Evolutionary conservation across 2,113 vertebrate genomes (phyloP), one percentile per base, ranked within the genome.

Genomic region (Galemys pyrenaicus): DNA sequence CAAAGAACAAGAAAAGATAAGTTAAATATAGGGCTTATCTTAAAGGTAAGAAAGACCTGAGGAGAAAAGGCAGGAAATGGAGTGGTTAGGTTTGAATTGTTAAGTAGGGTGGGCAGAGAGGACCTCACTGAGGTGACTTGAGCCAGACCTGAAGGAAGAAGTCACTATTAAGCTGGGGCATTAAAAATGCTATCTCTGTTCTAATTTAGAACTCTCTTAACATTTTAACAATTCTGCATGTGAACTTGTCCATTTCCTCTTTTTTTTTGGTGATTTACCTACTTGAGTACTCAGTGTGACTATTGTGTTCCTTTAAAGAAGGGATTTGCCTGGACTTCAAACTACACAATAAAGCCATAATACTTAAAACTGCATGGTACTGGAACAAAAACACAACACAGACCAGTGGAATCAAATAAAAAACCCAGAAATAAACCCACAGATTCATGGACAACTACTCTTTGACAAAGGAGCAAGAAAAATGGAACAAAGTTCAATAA

Each of bases 1-100:
- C 49, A 84, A 77, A 44, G 71, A 78, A 70, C 9, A 81, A 58
- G 56, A 88, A 85, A 88, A 93, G n/a, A n/a, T 65, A 77, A 58
- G 46, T 68, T 74, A 68, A 68, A 56, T 54, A 74, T 2, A 46
- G 51, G 54, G 3, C 11, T 17, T 19, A 39, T 75, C 24, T 9
- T 70, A 68, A 60, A 46, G 24, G 51, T 32, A 85, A 62, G 32
- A 58, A 20, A 54, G n/a, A n/a, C n/a, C 37, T 85, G 80, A 71
- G 37, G 46, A 60, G 16, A 51, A 71, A 78, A 58, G 26, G 41
- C 24, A 83, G 51, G 49, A 84, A 74, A 70, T 28, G 6, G 22
- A 89, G 74, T 15, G 10, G 32, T 39, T 6, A 41, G 64, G 22
- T 49, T 4, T 71, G 85, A 87, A 87, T 65, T 56, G 80, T 82